Evolutionary conservation across 2,797 vertebrate species (phyloP), one percentile per base, ranked within the genome.

Genomic region (Squalus acanthias): DNA sequence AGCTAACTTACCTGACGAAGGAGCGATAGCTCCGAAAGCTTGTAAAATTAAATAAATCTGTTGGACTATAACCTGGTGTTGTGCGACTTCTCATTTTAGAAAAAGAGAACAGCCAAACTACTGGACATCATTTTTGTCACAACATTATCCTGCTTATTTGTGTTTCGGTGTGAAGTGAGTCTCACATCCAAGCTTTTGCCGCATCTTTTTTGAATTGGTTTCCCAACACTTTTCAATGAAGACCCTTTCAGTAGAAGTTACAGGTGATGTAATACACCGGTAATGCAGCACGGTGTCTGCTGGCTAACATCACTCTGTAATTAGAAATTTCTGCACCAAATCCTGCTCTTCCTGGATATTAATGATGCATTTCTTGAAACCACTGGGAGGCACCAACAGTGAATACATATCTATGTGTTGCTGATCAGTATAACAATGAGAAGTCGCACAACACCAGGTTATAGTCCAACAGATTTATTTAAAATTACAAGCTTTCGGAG

Each of bases 371-470:
- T n/a, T 76, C 72, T 76, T 57, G 70, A 74, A 76, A 95, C 69
- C 94, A 74, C 46, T 95, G 94, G 91, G 65, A 93, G 65, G 63
- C 91, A 93, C 89, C n/a, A 92, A 92, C 91, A 69, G 65, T 93
- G 65, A 93, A 92, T 92, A 65, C 63, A 92, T 92, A n/a, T 65
- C 63, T 65, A 6, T 60, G 89, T 65, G 29, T 89, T 89, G 53
- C 60, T 39, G 60, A 92, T 92, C n/a, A 92, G 17, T 17, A 39
- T n/a, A 92, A 92, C 57, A 63, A 39, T 39, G 39, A 39, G 39
- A 39, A 39, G 39, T 39, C 39, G 39, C 39, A 39, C 39, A 39
- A 39, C 39, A 39, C 39, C 39, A 39, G 39, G 39, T 39, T 39
- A 39, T 39, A 39, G 39, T 39, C 39, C 39, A 39, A 39, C 39